Evolutionary conservation across 2,888 invertebrate genomes (phyloP), one percentile per base, ranked within the genome.

Genomic region (Melieria omissa): DNA sequence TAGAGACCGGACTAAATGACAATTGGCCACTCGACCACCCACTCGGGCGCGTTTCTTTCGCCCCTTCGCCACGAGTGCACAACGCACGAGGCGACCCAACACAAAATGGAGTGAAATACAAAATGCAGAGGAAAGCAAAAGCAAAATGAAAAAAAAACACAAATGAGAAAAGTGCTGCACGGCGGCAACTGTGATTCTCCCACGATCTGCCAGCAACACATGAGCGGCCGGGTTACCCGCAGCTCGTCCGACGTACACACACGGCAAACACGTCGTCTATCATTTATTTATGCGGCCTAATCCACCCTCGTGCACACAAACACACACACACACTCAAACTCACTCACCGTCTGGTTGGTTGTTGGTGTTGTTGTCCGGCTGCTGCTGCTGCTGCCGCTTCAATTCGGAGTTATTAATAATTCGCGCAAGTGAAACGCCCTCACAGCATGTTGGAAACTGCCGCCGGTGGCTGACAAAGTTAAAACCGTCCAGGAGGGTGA

Each of bases 131-230:
- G 45, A 44, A 42, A 45, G 5, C 41, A 54, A 65, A 49, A n/a
- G 46, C 10, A 54, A 72, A 55, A 44, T 58, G 16, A 47, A 47
- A 52, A 66, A 44, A 68, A 55, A 75, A 75, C 73, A 71, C 75
- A 71, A 73, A 75, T 71, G 61, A 41, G 55, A 65, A 29, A 29
- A 29, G 29, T 29, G 29, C 29, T 29, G 29, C 29, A 29, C 29
- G 52, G 16, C 46, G 77, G 74, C 81, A 81, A 81, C 79, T 82
- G 82, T 76, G 74, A 76, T 74, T 78, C 80, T 83, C 82, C 80
- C 82, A 82, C 82, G 82, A 78, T 80, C 62, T 70, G 57, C 42
- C 65, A 70, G 54, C 6, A 65, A 64, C 8, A 16, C 52, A 64
- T 45, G 57, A 54, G 65, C 8, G 29, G 29, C 29, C 29, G 29